phyloP scores from a whole-genome alignment of 2,113 vertebrate species.

The Syngnathus scovelli region DNA sequence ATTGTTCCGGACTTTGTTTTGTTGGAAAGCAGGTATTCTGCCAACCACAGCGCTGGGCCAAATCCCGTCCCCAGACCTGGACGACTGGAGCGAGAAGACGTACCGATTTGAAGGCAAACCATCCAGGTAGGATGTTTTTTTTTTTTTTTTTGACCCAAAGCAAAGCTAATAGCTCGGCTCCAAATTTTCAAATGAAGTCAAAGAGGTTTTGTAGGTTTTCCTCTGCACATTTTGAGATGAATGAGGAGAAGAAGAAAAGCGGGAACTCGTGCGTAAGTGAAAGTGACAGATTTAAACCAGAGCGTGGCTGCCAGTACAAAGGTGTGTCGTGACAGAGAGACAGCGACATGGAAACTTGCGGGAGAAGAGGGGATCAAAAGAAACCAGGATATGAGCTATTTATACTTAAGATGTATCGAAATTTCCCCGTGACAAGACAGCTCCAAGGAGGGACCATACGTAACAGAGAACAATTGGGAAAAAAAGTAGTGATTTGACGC shows the following conservation, averaged over 20 bases:
- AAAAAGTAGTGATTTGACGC: too few species aligned
- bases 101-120: constrained; percentile 80
- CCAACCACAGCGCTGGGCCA: constrained; percentile 78
- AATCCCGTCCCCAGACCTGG: constrained; percentile 81
- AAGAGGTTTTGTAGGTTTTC: constrained; percentile 9
- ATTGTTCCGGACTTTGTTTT: constrained; percentile 15
- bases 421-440: constrained; percentile 60
- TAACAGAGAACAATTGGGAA: neutral
- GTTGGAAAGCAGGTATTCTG: constrained; percentile 70
- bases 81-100: constrained; percentile 91
- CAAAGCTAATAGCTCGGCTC: neutral
- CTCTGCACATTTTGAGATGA: constrained; percentile 37
- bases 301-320: constrained; percentile 34
- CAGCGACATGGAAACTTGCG: constrained; percentile 32
- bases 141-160: neutral
- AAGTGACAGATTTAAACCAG: constrained; percentile 41
- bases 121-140: constrained; percentile 59
- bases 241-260: constrained; percentile 7
- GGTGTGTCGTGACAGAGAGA: constrained; percentile 23
- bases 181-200: neutral
- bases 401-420: constrained; percentile 62
- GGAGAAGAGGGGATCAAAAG: constrained; percentile 7
- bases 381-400: constrained; percentile 51
- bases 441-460: neutral
- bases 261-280: constrained; percentile 14